phyloP scores from a whole-genome alignment of 1,140 invertebrate genomes.

The Thaumatotibia leucotreta region DNA sequence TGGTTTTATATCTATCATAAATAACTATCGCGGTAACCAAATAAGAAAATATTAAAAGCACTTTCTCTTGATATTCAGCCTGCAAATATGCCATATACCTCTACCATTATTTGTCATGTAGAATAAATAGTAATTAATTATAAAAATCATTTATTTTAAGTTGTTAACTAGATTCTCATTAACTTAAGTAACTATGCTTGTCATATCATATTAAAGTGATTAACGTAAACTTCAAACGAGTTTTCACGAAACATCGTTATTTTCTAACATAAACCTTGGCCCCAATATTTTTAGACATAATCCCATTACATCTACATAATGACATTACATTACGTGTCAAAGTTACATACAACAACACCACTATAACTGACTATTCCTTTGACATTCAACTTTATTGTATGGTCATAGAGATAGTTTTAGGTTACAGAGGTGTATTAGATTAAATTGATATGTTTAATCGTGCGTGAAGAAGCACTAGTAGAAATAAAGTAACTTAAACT shows the following conservation, averaged over 20 bases:
- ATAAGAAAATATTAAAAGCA: too few species aligned
- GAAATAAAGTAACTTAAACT: neutral
- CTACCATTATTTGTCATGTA: too few species aligned
- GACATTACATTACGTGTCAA: slow-evolving; percentile 10
- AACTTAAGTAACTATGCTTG: neutral
- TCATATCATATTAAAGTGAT: neutral
- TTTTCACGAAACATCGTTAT: neutral
- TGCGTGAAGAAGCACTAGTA: slow-evolving; percentile 1
- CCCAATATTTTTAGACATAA: slow-evolving; percentile 12
- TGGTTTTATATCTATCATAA: too few species aligned
- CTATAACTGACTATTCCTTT: neutral
- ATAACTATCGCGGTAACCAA: too few species aligned
- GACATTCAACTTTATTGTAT: neutral
- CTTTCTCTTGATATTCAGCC: too few species aligned
- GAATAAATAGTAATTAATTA: neutral
- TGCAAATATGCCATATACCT: too few species aligned
- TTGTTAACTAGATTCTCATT: neutral
- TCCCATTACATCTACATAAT: slow-evolving; percentile 8
- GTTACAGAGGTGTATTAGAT: neutral
- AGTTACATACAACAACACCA: neutral
- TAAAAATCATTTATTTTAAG: neutral
- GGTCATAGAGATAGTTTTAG: neutral
- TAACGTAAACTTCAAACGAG: neutral
- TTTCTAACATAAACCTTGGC: neutral
- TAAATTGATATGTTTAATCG: slow-evolving; percentile 10